Percentiles rank a stretch among this genome's conserved stretches.
Evolutionary conservation across 2,797 vertebrate genomes (phyloP).

Genomic region (Tachyglossus aculeatus): DNA sequence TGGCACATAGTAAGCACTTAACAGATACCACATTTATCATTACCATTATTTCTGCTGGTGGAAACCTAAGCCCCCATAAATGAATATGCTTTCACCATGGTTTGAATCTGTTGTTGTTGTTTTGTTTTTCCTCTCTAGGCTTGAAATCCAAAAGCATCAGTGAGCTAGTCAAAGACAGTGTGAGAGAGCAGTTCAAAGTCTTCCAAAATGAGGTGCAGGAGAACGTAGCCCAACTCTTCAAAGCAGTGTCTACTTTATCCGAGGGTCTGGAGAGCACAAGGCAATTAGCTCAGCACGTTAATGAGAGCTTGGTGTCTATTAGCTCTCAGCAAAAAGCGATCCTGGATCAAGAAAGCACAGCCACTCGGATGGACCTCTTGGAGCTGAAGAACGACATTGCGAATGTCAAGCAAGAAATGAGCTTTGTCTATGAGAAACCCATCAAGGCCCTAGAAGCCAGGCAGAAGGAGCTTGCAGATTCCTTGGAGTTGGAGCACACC

Average conservation of each 20-base stretch:
- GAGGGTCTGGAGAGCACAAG: slow-evolving; percentile 74
- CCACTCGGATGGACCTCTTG: slow-evolving; percentile 64
- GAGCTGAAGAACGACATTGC: slow-evolving; percentile 68
- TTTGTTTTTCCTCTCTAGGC: slow-evolving; percentile 55
- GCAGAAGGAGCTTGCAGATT: slow-evolving; percentile 68
- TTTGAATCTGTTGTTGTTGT: not conserved
- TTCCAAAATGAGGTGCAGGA: slow-evolving; percentile 72
- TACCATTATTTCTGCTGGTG: too few relatives aligned
- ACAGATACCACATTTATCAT: too few relatives aligned
- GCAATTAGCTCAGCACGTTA: slow-evolving; percentile 66
- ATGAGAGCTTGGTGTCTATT: slow-evolving; percentile 58
- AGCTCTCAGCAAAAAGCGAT: slow-evolving; percentile 54
- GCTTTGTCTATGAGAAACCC: slow-evolving; percentile 61
- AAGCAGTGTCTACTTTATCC: slow-evolving; percentile 73
- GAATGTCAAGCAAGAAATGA: slow-evolving; percentile 70
- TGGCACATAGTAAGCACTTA: too few relatives aligned
- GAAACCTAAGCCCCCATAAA: too few relatives aligned
- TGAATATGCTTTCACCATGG: too few relatives aligned
- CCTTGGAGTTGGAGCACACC: slow-evolving; percentile 60
- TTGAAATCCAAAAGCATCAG: slow-evolving; percentile 71
- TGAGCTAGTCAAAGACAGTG: slow-evolving; percentile 66
- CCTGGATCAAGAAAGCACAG: slow-evolving; percentile 48
- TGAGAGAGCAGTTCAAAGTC: slow-evolving; percentile 67
- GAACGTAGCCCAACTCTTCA: slow-evolving; percentile 72
- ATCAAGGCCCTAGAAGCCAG: slow-evolving; percentile 72